Evolutionary conservation across 1,140 invertebrate genomes (phyloP).

Genomic region (Drosophila auraria): DNA sequence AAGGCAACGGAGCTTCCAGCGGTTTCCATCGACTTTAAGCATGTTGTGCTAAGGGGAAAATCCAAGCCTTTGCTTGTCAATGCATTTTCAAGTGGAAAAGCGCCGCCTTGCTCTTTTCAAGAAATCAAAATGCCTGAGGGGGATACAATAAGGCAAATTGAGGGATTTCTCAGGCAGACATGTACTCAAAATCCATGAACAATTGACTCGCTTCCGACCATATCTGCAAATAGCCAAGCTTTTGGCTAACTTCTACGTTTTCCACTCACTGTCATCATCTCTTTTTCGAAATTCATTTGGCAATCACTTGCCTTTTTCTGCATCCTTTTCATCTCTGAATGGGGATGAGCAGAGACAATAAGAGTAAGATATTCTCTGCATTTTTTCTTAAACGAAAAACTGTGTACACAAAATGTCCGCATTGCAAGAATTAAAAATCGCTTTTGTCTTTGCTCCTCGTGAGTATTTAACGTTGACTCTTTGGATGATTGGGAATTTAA

Average conservation of each 20-base stretch:
- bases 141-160: conserved; percentile 9
- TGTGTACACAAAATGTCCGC: background rate
- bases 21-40: conserved; percentile 34
- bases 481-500: background rate
- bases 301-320: background rate
- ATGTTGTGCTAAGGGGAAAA: background rate
- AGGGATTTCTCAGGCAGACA: background rate
- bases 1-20: background rate
- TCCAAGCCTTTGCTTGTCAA: conserved; percentile 9
- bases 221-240: conserved; percentile 1
- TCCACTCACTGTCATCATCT: background rate
- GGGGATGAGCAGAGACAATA: background rate
- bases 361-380: too few species aligned
- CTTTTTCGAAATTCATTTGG: conserved; percentile 10
- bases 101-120: background rate
- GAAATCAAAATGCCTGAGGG: background rate
- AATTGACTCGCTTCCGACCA: conserved; percentile 7
- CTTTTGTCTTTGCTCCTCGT: background rate
- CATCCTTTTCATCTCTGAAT: background rate
- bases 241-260: background rate
- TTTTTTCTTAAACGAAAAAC: background rate
- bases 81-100: conserved; percentile 26
- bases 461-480: background rate
- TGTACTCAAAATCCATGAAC: conserved; percentile 8
- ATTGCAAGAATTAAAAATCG: background rate